Base-by-base conservation (phyloP, 2,888 invertebrate genomes). In the Tiliacea aurago region DNA sequence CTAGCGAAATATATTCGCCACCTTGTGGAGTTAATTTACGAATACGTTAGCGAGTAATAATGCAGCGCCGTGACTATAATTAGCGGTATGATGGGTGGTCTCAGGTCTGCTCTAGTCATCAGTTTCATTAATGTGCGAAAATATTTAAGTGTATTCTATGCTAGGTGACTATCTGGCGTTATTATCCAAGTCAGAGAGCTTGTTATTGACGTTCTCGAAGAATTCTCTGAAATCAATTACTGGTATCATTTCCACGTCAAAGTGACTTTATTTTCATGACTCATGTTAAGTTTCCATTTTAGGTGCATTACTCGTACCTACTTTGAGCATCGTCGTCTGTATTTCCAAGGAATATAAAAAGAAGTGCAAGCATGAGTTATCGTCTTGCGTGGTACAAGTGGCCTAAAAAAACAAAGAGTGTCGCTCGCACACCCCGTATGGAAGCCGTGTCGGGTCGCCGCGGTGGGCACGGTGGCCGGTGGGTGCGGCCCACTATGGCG, bases 381-480 rank as follows among this genome's bases (percentile, higher is more conserved):
- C 79, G 78, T 80, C 79, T 79, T 84, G 83, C 85, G 86, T 83
- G 81, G 83, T 76, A 63, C 76, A 78, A 87, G 80, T 86, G 81
- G 84, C 73, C 78, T 83, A 84, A 88, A 86, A 86, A 86, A 86
- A 78, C 78, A 83, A 84, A 84, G 82, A 81, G 76, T 85, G 73
- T 84, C 86, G 84, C 86, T 81, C 79, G 69, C 79, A 87, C 87
- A 87, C 87, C 84, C 86, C 74, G 76, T 78, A 78, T 86, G 73
- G 85, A 78, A 83, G 86, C 83, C 84, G 83, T 84, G 83, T 70
- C 81, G 80, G 76, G 73, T 78, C 78, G 81, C 51, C 41, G 78
- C 73, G 78, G 89, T 85, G 84, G 86, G 86, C 74, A 81, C 86
- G 87, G 86, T 86, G 81, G 81, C 83, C 86, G 84, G 87, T 88